Percentiles rank a stretch among this genome's conserved stretches.
Conservation (phyloP, 2,797 vertebrate genomes). For the Sarcoramphus papa region DNA sequence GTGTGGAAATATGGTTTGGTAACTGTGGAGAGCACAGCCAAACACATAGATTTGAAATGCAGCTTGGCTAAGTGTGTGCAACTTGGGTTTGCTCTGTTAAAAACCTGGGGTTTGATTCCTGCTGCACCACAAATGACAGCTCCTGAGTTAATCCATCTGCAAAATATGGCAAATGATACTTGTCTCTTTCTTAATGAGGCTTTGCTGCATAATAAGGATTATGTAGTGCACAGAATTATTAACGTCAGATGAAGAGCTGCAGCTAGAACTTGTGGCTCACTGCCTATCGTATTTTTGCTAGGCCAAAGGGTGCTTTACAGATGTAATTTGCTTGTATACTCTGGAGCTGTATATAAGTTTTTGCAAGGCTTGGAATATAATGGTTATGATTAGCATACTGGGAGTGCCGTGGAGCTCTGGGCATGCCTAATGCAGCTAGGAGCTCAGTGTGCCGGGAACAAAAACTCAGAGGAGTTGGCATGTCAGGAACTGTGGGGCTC, state of each 20-base stretch:
- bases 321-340: conserved; percentile 11
- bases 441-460: neutral
- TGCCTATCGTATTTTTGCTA: conserved; percentile 33
- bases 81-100: neutral
- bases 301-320: conserved; percentile 24
- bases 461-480: neutral
- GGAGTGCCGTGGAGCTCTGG: neutral
- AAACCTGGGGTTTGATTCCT: conserved; percentile 16
- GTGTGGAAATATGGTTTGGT: neutral
- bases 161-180: conserved; percentile 55
- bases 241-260: conserved; percentile 18
- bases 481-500: neutral
- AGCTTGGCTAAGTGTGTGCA: neutral
- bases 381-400: neutral
- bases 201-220: conserved; percentile 49
- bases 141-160: conserved; percentile 35
- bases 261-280: conserved; percentile 31
- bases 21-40: neutral
- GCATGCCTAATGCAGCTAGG: neutral
- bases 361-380: neutral
- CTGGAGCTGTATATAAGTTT: neutral
- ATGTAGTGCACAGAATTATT: conserved; percentile 31
- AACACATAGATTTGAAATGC: neutral
- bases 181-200: conserved; percentile 55
- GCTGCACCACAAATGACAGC: neutral